Percentiles rank a stretch among this genome's conserved stretches.
These are phyloP conservation scores for Thaumatotibia leucotreta DNA, from an alignment of 1,140 invertebrate species.

Conservation along the genomic window DNA sequence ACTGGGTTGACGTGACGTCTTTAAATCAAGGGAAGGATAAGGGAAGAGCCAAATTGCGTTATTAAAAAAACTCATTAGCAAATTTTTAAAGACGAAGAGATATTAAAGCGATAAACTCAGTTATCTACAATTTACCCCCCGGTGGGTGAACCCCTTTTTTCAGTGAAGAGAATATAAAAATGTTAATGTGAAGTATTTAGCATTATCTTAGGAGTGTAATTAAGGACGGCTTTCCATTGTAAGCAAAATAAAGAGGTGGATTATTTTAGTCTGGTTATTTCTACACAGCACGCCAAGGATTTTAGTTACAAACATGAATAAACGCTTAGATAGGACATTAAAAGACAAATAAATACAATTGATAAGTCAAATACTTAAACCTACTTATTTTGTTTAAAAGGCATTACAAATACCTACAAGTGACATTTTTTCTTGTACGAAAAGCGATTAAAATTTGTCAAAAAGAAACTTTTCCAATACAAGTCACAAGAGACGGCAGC, in stretches of 20 bases:
- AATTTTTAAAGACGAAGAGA: conserved; percentile 72
- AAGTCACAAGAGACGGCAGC: conserved; percentile 30
- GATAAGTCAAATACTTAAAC: no score
- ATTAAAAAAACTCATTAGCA: conserved; percentile 76
- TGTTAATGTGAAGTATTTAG: conserved; percentile 48
- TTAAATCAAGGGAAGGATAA: conserved; percentile 68
- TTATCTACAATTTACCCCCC: conserved; percentile 56
- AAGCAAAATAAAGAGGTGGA: not conserved
- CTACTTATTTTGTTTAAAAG: no score
- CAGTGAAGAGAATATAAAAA: conserved; percentile 55
- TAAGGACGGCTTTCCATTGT: not conserved
- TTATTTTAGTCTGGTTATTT: not conserved
- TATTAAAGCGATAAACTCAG: conserved; percentile 71
- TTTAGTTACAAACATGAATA: no score
- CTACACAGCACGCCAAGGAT: no score
- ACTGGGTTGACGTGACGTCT: conserved; percentile 13
- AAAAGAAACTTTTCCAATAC: conserved; percentile 22
- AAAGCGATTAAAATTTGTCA: conserved; percentile 10
- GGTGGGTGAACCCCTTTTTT: conserved; percentile 32
- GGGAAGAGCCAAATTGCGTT: conserved; percentile 54
- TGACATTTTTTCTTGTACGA: not conserved
- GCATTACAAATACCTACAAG: not conserved
- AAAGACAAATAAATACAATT: no score
- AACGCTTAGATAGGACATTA: no score
- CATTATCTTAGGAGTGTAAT: conserved; percentile 11